A percentile compares a stretch with the other conserved stretches of the same genome.
Evolutionary conservation across 2,113 vertebrate genomes (phyloP).

Genomic region (Pandion haliaetus): DNA sequence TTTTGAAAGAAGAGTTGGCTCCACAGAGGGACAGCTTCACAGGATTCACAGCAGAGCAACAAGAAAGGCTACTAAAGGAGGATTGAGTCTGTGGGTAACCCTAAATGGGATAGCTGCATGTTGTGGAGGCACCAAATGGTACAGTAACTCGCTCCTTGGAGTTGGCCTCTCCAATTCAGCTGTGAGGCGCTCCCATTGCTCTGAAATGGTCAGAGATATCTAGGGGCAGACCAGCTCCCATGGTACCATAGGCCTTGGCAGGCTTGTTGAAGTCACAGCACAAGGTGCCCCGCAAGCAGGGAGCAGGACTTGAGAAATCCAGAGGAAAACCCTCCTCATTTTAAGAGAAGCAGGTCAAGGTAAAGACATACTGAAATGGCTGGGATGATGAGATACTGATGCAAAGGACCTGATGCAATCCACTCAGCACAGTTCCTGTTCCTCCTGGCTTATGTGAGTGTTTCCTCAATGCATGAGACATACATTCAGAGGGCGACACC

Average conservation of each 20-base stretch:
- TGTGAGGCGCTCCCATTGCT: not conserved
- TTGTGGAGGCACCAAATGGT: not conserved
- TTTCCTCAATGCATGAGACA: constrained; percentile 48
- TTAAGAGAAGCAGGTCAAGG: not conserved
- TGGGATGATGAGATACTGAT: not conserved
- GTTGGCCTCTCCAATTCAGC: not conserved
- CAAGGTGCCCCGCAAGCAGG: not conserved
- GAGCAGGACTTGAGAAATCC: not conserved
- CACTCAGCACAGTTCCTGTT: constrained; percentile 8
- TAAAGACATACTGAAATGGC: not conserved
- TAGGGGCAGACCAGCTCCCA: not conserved
- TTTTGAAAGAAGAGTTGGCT: not conserved
- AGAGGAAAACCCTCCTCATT: not conserved
- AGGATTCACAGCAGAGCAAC: not conserved
- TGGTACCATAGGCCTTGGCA: not conserved
- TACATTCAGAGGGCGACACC: constrained; percentile 12
- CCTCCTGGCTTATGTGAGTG: constrained; percentile 27
- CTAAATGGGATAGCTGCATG: not conserved
- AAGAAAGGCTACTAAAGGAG: not conserved
- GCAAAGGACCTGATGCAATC: constrained; percentile 26
- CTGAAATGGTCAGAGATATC: not conserved
- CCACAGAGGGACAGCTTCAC: not conserved
- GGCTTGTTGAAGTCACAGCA: not conserved
- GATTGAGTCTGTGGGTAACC: not conserved
- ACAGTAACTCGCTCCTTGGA: not conserved